Evolutionary conservation across 2,113 vertebrate genomes (phyloP).

Genomic region (Carassius carassius): DNA sequence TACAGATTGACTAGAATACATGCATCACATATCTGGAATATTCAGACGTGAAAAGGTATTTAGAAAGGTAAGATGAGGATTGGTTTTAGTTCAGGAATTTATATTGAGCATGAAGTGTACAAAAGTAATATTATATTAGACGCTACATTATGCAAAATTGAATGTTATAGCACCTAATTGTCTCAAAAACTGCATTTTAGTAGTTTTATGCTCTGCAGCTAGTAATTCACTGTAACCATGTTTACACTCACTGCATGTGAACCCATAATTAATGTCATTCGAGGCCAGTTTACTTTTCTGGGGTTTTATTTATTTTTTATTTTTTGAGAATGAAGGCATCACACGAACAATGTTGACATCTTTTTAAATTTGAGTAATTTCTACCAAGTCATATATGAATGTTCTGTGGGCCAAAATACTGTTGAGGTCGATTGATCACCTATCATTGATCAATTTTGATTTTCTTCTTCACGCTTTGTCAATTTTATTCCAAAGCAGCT

Average conservation of each 20-base stretch:
- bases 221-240: background rate
- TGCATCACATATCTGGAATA: background rate
- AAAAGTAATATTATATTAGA: background rate
- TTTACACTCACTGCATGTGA: background rate
- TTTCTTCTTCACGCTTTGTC: background rate
- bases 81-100: background rate
- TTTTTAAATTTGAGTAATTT: background rate
- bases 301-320: too few species aligned
- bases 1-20: constrained; percentile 5
- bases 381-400: background rate
- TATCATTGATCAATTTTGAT: background rate
- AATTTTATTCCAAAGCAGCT: background rate
- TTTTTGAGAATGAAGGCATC: too few species aligned
- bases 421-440: too few species aligned
- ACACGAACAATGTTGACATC: background rate
- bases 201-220: background rate
- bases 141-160: background rate
- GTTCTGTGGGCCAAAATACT: background rate
- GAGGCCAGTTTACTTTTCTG: background rate
- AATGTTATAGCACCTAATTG: background rate
- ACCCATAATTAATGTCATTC: background rate
- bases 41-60: background rate
- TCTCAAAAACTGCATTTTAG: background rate
- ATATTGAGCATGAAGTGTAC: background rate
- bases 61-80: background rate